Evolutionary conservation across 1,140 invertebrate species (phyloP).

Genomic region (Lanistes nyassanus): DNA sequence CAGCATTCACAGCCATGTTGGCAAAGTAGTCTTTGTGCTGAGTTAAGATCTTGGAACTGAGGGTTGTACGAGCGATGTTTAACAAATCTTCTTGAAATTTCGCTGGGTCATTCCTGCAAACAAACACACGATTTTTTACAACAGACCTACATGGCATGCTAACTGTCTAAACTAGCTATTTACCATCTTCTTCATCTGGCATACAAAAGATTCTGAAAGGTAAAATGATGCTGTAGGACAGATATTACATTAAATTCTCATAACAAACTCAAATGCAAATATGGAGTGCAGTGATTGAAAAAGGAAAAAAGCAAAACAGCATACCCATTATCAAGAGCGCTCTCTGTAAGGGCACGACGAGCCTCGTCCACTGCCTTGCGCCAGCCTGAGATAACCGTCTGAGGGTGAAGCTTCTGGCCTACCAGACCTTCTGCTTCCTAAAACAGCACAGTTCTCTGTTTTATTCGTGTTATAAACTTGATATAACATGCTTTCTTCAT

Average conservation of each 20-base stretch:
- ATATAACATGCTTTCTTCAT: too few species aligned
- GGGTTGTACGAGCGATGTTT: conserved; percentile 96
- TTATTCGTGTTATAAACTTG: neutral
- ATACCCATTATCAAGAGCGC: conserved; percentile 82
- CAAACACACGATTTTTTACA: neutral
- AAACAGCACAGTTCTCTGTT: conserved; percentile 19
- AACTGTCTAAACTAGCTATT: too few species aligned
- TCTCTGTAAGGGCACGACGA: conserved; percentile 80
- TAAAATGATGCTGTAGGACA: too few species aligned
- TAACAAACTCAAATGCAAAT: too few species aligned
- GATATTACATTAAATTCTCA: too few species aligned
- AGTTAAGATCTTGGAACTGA: conserved; percentile 98
- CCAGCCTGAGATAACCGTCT: conserved; percentile 97
- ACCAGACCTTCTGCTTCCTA: conserved; percentile 93
- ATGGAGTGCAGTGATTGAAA: too few species aligned
- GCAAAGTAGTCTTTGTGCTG: conserved; percentile 98
- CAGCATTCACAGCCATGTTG: conserved; percentile 94
- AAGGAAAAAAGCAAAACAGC: conserved; percentile 11
- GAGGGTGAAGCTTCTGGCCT: conserved; percentile 95
- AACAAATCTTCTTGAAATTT: conserved; percentile 89
- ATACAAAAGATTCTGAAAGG: neutral
- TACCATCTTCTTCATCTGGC: too few species aligned
- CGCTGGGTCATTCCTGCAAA: conserved; percentile 76
- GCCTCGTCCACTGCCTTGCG: conserved; percentile 87
- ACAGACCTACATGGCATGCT: neutral